Base-by-base conservation (phyloP, 2,113 vertebrate species). In the Leiothrix lutea region DNA sequence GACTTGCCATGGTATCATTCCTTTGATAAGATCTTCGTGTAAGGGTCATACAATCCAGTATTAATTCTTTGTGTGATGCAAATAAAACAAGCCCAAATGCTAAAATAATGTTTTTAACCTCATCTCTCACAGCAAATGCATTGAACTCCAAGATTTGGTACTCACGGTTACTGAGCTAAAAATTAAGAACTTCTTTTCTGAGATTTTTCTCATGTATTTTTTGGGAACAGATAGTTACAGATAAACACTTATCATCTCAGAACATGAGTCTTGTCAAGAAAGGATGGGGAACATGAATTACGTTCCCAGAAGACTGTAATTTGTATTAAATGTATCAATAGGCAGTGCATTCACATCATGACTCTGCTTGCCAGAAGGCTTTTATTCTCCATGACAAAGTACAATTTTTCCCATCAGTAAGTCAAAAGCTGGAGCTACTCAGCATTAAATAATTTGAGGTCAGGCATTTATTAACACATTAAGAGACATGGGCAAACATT, bases 341-440 rank as follows among this genome's bases (percentile, higher is more conserved):
- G 74, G 44, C n/a, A 58, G 20, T 18, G 38, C 10, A 31, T 45
- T 80, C 72, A 78, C 40, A 64, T 80, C 53, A 60, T 48, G 56
- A 88, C 72, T 70, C 26, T 56, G 40, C 64, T 66, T 92, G 85
- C 71, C 92, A 93, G 56, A 83, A 91, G 51, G 66, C 36, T 71
- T 67, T 23, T 56, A 86, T 71, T 83, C 56, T 71, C 65, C 28
- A 0, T 81, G 75, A 96, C 61, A 64, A 88, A 94, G 50, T 64
- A 71, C 75, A 71, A 5, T 64, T 83, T 92, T 84, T 74, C 25
- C 60, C 45, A 82, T 87, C 69, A 84, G 57, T 87, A 86, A 93
- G 38, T 70, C 88, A 94, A 88, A 96, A 92, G 29, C 71, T 78
- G 66, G 62, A 95, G 75, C 35, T 78, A 86, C 60, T 77, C 65